Evolutionary conservation across 2,797 vertebrate species (phyloP), one percentile per base, ranked within the genome.

Genomic region (Smutsia gigantea): DNA sequence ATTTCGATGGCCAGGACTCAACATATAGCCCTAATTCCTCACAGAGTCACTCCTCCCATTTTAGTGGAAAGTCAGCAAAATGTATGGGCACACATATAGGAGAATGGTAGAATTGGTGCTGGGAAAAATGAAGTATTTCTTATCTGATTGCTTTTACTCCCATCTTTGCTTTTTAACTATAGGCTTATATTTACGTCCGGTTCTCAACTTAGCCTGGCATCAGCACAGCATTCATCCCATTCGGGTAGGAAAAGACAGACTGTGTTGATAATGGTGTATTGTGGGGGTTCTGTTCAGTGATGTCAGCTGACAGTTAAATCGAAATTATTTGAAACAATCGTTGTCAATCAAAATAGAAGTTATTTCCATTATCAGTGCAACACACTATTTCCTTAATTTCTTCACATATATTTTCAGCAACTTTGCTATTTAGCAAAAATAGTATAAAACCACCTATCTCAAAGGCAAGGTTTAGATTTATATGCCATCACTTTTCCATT

Each of bases 401-500:
- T 87, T 81, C 25, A 64, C 37, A 42, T 71, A 46, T 51, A 42
- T 64, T 87, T 79, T 34, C 83, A 93, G 51, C n/a, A 69, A 68
- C 6, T 85, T 89, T 83, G 39, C 14, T 84, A 17, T 29, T 91
- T 92, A 59, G 42, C 29, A 68, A 89, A 92, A 86, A 34, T 59
- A 71, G 31, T 74, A 72, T 89, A 69, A 90, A 95, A 68, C 9
- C 15, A 85, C 53, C 17, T 68, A 25, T 74, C 29, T 90, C 37
- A 93, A 83, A 96, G 37, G 23, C 8, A 84, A 95, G 6, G 10
- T 84, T 93, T 81, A n/a, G 15, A 88, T 68, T 79, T 91, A 79
- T 31, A 86, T 86, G 53, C 3, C 19, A 74, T 63, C 18, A 17
- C 4, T 75, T 83, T 92, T 86, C 37, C 78, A 90, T 53, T 49